Percentiles rank a stretch among this genome's conserved stretches.
These are phyloP conservation scores for Sylvicola cinctus DNA, from an alignment of 2,888 invertebrate species.

Conservation along the genomic window DNA sequence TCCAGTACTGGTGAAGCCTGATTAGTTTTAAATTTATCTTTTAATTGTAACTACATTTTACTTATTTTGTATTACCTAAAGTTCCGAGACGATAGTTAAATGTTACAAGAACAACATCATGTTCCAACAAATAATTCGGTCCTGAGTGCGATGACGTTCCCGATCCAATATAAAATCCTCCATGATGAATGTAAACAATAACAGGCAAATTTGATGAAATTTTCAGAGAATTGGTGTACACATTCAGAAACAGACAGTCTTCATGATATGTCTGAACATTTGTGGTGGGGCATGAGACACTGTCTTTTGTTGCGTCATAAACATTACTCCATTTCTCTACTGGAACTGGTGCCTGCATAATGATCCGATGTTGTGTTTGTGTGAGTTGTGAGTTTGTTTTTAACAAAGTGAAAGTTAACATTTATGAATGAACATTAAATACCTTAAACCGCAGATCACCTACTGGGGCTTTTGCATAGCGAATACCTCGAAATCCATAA, in stretches of 20 bases:
- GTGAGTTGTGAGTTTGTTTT: too few relatives aligned
- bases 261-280: constrained; percentile 23
- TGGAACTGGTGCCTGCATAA: constrained; percentile 30
- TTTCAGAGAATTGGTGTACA: constrained; percentile 27
- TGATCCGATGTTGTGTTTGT: too few relatives aligned
- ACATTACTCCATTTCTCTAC: constrained; percentile 27
- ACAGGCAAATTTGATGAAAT: constrained; percentile 27
- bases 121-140: constrained; percentile 41
- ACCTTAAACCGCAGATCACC: constrained; percentile 18
- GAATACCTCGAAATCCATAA: constrained; percentile 23
- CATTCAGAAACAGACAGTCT: constrained; percentile 35
- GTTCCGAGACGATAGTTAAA: constrained; percentile 37
- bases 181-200: constrained; percentile 44
- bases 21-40: too few relatives aligned
- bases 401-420: too few relatives aligned
- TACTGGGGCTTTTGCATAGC: constrained; percentile 21
- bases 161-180: constrained; percentile 39
- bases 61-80: too few relatives aligned
- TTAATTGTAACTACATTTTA: too few relatives aligned
- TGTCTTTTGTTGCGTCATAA: constrained; percentile 34
- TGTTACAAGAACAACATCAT: constrained; percentile 40
- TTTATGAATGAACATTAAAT: too few relatives aligned
- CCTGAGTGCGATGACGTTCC: constrained; percentile 29
- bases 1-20: constrained; percentile 43
- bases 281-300: constrained; percentile 33